Evolutionary conservation across 30 jellyfish, hydroid and myxozoan species (phyloP).

Genomic region (Aurelia aurita complex sp. Pacific): DNA sequence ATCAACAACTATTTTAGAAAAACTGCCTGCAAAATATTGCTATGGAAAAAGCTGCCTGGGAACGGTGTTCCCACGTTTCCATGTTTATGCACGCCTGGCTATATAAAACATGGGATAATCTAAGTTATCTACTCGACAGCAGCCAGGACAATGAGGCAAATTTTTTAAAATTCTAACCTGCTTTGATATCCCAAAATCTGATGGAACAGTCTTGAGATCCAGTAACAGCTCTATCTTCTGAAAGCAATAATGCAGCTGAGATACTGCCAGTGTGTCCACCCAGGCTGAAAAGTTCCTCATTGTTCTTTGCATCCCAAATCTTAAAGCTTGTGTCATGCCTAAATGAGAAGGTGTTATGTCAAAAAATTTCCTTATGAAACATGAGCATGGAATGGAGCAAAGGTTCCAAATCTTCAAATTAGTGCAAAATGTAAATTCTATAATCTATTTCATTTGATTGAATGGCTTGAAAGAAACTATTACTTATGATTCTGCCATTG

Average conservation of each 20-base stretch:
- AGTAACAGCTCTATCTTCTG: constrained; percentile 58
- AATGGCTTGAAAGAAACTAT: neutral
- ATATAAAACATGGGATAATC: too few species aligned
- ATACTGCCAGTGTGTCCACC: constrained; percentile 98
- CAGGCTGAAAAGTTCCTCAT: constrained; percentile 79
- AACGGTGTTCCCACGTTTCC: too few species aligned
- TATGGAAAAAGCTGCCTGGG: too few species aligned
- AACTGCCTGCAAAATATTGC: too few species aligned
- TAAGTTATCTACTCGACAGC: too few species aligned
- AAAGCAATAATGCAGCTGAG: constrained; percentile 64
- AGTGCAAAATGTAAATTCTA: too few species aligned
- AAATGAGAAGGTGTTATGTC: neutral
- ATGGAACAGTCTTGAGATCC: constrained; percentile 92
- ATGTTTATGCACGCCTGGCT: too few species aligned
- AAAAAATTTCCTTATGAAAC: neutral
- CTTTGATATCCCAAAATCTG: constrained; percentile 83
- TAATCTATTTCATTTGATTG: too few species aligned
- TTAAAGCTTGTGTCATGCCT: constrained; percentile 93
- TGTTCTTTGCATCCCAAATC: constrained; percentile 69
- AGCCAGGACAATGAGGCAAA: too few species aligned
- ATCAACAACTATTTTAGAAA: too few species aligned
- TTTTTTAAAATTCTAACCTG: constrained; percentile 48
- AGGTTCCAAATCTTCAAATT: too few species aligned
- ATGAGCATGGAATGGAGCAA: neutral
- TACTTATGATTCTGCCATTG: too few species aligned